Evolutionary conservation across 2,113 vertebrate genomes (phyloP).

Genomic region (Eretmochelys imbricata): DNA sequence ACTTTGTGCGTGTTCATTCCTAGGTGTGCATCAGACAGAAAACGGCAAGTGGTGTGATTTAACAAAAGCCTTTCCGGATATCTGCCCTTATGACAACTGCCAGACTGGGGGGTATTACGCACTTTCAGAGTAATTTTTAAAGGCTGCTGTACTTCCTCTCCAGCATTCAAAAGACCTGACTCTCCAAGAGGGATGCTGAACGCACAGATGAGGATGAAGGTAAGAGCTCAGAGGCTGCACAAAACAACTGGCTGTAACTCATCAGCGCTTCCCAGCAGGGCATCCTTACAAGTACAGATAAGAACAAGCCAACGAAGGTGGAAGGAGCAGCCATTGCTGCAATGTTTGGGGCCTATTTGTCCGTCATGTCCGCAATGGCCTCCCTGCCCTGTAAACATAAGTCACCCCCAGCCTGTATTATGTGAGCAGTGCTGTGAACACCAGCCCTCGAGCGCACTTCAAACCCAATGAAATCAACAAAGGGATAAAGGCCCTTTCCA

Average conservation of each 20-base stretch:
- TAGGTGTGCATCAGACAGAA: not conserved
- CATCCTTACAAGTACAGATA: too few species aligned
- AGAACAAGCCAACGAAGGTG: not conserved
- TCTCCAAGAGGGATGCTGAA: too few species aligned
- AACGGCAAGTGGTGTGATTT: not conserved
- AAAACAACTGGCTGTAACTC: too few species aligned
- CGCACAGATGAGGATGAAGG: too few species aligned
- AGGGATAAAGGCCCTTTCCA: not conserved
- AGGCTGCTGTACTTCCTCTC: too few species aligned
- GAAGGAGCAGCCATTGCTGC: not conserved
- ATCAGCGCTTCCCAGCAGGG: too few species aligned
- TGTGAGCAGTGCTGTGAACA: not conserved
- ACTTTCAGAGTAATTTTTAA: not conserved
- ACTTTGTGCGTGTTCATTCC: not conserved
- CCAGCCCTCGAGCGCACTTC: not conserved
- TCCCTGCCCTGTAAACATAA: not conserved
- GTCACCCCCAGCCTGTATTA: not conserved
- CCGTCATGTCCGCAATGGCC: not conserved
- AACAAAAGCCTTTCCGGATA: not conserved
- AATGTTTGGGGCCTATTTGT: too few species aligned
- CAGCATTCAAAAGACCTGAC: not conserved
- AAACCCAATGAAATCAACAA: not conserved
- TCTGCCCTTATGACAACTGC: not conserved
- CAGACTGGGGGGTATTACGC: fast-evolving
- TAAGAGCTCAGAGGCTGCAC: too few species aligned